Conservation (phyloP, 2,797 vertebrate species). For the Erpetoichthys calabaricus region DNA sequence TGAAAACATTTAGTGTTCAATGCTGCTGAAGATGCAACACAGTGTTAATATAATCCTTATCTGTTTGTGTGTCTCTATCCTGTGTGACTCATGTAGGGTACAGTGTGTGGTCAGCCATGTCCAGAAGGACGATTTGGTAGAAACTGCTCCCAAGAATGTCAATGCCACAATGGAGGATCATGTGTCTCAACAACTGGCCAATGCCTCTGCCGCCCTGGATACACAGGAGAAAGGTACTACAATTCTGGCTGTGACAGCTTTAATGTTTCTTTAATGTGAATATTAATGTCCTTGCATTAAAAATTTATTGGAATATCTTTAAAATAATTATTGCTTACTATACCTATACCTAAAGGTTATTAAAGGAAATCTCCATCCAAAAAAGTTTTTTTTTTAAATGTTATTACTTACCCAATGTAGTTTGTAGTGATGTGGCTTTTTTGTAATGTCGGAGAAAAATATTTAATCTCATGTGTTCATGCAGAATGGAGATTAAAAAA, state of each 20-base stretch:
- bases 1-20: too few relatives aligned
- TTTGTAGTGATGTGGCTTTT: too few relatives aligned
- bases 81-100: constrained; percentile 60
- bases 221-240: constrained; percentile 76
- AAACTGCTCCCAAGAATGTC: constrained; percentile 88
- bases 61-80: constrained; percentile 11
- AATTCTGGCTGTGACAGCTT: neutral
- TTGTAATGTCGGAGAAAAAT: too few relatives aligned
- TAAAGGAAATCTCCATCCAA: too few relatives aligned
- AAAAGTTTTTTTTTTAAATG: too few relatives aligned
- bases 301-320: too few relatives aligned
- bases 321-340: too few relatives aligned
- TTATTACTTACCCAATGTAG: too few relatives aligned
- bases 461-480: too few relatives aligned
- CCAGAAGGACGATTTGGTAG: constrained; percentile 73
- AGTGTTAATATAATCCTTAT: neutral
- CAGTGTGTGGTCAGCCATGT: constrained; percentile 91
- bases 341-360: too few relatives aligned
- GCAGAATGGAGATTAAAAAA: too few relatives aligned
- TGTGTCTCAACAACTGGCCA: constrained; percentile 64
- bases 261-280: neutral
- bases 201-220: constrained; percentile 77
- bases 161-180: constrained; percentile 82
- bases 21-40: too few relatives aligned
- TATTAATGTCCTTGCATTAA: neutral